phyloP scores from a whole-genome alignment of 2,888 invertebrate genomes.

The Platycheirus rosarum region DNA sequence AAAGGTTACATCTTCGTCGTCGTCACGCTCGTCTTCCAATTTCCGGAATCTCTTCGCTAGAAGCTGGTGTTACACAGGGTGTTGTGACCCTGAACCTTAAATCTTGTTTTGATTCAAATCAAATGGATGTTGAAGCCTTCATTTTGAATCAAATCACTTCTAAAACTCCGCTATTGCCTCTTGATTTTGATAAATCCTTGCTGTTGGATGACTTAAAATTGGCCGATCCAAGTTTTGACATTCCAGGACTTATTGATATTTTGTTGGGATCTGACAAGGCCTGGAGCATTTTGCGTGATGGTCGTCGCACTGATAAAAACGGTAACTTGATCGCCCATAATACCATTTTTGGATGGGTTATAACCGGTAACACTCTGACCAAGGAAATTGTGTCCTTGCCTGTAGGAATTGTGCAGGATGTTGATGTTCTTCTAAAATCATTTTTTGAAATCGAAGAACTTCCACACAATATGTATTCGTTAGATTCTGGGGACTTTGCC shows the following conservation, averaged over 20 bases:
- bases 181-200: constrained; percentile 7
- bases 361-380: not conserved
- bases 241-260: constrained; percentile 5
- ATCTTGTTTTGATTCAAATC: constrained; percentile 4
- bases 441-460: constrained; percentile 6
- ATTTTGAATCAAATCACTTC: constrained; percentile 5
- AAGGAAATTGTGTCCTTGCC: constrained; percentile 2
- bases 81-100: constrained; percentile 5
- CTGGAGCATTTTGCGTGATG: constrained; percentile 14
- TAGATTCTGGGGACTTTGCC: constrained; percentile 3
- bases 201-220: constrained; percentile 3
- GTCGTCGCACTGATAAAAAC: constrained; percentile 3
- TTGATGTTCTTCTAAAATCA: constrained; percentile 9
- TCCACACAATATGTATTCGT: not conserved
- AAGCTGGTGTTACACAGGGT: constrained; percentile 31
- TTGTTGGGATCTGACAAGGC: constrained; percentile 12
- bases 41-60: constrained; percentile 11
- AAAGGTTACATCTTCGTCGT: constrained; percentile 20
- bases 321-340: constrained; percentile 6
- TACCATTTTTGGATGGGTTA: constrained; percentile 4
- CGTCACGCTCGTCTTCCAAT: constrained; percentile 9
- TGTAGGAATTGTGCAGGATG: not conserved
- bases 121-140: not conserved
- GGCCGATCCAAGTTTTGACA: constrained; percentile 1
- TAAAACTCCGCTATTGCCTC: not conserved